Evolutionary conservation across 2,113 vertebrate genomes (phyloP).

Genomic region (Andinoacara biseriatus): DNA sequence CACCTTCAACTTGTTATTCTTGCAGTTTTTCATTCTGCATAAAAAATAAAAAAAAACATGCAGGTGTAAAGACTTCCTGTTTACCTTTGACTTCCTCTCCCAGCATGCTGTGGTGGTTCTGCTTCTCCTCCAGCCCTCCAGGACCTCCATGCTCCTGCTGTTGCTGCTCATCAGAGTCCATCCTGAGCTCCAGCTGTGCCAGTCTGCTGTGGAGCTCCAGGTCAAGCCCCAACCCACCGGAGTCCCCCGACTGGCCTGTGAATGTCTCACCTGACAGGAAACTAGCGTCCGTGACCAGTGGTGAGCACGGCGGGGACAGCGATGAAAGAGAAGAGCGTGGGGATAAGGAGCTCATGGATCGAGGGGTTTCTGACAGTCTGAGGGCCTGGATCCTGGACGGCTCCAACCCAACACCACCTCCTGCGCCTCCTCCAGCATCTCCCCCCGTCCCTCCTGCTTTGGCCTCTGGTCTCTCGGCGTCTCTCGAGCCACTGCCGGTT

Average conservation of each 20-base stretch:
- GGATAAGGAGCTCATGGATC: conserved; percentile 91
- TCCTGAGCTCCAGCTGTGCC: conserved; percentile 82
- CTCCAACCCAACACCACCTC: background rate
- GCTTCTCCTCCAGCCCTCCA: conserved; percentile 41
- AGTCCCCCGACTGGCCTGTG: conserved; percentile 75
- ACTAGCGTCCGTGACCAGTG: conserved; percentile 83
- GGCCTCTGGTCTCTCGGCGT: background rate
- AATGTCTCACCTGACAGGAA: conserved; percentile 88
- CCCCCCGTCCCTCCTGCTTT: background rate
- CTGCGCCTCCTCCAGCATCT: conserved; percentile 20
- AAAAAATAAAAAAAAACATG: too few relatives aligned
- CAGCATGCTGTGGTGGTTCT: conserved; percentile 26
- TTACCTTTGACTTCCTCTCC: conserved; percentile 75
- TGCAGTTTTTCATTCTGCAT: too few relatives aligned
- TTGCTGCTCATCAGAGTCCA: conserved; percentile 57
- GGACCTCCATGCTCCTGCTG: conserved; percentile 7
- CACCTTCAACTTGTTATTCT: too few relatives aligned
- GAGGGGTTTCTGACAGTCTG: conserved; percentile 88
- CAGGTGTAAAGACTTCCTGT: background rate
- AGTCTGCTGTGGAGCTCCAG: conserved; percentile 85
- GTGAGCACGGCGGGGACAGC: conserved; percentile 94
- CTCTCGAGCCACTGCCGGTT: conserved; percentile 63
- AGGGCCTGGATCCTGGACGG: conserved; percentile 79
- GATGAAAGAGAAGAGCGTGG: conserved; percentile 96
- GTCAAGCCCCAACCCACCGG: conserved; percentile 80